Conservation (phyloP, 2,113 vertebrate species). For the Alectura lathami region DNA sequence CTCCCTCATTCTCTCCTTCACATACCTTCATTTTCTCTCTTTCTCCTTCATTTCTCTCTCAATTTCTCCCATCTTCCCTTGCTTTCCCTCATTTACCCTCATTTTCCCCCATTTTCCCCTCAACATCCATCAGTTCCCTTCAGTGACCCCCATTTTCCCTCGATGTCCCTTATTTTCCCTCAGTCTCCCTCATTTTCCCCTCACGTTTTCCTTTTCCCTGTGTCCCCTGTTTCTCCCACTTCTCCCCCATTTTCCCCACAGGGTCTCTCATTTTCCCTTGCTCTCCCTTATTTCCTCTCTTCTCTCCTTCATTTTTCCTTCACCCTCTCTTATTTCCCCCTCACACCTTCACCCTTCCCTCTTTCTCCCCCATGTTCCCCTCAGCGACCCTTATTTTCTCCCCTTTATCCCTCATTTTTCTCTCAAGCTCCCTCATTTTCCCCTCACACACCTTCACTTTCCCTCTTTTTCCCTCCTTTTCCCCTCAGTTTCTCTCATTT, state of each 20-base stretch:
- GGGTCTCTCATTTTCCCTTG: too few relatives aligned
- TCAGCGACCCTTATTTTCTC: too few relatives aligned
- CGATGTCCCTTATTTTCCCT: neutral
- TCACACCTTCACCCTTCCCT: neutral
- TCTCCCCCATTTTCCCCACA: neutral
- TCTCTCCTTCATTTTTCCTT: neutral
- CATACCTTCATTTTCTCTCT: neutral
- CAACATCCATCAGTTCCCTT: too few relatives aligned
- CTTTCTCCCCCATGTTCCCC: neutral
- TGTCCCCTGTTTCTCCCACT: neutral
- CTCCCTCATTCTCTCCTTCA: neutral
- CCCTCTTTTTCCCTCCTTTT: too few relatives aligned
- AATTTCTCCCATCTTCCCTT: neutral
- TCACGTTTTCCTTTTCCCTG: too few relatives aligned
- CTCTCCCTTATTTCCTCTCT: neutral
- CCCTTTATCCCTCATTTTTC: neutral
- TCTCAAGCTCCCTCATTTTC: neutral
- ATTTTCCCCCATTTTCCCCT: neutral
- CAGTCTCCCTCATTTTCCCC: neutral
- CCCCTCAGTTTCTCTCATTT: neutral
- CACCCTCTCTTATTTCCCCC: too few relatives aligned
- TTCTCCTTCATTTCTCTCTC: too few relatives aligned
- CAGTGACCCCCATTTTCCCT: neutral
- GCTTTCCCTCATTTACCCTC: neutral
- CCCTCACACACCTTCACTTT: neutral